These are phyloP conservation scores for Branchipolynoe longqiensis DNA, from an alignment of 2,888 invertebrate species.

Conservation along the genomic window DNA sequence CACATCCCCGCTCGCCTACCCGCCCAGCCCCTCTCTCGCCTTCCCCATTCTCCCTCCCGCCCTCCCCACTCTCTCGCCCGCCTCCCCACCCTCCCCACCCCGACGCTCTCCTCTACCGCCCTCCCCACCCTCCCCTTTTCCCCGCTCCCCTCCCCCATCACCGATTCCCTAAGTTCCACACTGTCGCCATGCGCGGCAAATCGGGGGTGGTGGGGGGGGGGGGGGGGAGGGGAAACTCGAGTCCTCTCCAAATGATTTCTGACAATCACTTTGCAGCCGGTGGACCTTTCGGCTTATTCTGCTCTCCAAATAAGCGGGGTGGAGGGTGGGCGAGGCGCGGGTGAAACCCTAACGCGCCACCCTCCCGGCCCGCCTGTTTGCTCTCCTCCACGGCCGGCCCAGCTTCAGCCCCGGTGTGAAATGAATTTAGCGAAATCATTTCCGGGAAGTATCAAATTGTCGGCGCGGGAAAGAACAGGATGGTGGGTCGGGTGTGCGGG, in stretches of 20 bases:
- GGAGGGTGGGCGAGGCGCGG: background rate
- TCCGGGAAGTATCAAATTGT: slow-evolving; percentile 35
- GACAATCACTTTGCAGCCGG: slow-evolving; percentile 51
- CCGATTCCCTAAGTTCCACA: background rate
- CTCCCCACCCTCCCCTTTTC: background rate
- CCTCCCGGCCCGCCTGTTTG: slow-evolving; percentile 24
- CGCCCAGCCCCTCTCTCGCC: too few species aligned
- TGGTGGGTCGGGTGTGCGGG: too few species aligned
- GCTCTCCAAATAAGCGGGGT: slow-evolving; percentile 54
- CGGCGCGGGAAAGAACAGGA: background rate
- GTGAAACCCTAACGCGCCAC: slow-evolving; percentile 50
- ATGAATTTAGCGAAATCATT: slow-evolving; percentile 58
- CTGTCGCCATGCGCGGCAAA: slow-evolving; percentile 14
- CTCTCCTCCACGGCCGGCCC: background rate
- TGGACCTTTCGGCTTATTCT: slow-evolving; percentile 54
- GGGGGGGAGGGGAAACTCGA: slow-evolving; percentile 52
- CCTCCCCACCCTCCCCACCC: background rate
- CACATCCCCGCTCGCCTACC: too few species aligned
- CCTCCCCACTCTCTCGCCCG: too few species aligned
- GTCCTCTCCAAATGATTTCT: slow-evolving; percentile 66
- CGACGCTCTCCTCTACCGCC: background rate
- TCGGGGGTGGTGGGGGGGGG: too few species aligned
- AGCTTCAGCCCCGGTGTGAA: slow-evolving; percentile 34
- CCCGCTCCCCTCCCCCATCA: background rate
- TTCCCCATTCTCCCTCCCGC: too few species aligned